Evolutionary conservation across 2,113 vertebrate genomes (phyloP).

Genomic region (Anoplopoma fimbria): DNA sequence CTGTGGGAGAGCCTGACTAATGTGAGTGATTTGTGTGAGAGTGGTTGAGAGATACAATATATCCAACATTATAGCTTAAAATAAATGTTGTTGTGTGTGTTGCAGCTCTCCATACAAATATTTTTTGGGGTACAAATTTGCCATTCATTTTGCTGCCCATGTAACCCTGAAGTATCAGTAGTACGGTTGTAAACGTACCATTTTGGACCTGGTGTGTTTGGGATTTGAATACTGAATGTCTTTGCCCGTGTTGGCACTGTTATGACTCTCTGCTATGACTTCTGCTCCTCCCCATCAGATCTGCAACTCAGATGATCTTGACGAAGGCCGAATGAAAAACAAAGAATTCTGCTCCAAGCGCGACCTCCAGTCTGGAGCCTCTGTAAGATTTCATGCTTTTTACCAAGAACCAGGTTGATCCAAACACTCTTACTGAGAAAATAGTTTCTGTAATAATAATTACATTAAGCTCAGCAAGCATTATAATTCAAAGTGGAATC

Average conservation of each 20-base stretch:
- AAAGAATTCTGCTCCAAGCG: conserved; percentile 85
- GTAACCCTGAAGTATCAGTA: neutral
- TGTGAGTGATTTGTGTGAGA: conserved; percentile 78
- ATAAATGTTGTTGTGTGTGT: neutral
- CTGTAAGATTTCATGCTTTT: conserved; percentile 76
- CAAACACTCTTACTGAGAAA: neutral
- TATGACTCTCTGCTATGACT: neutral
- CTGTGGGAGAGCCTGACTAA: conserved; percentile 90
- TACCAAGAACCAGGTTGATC: neutral
- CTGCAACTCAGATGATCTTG: conserved; percentile 80
- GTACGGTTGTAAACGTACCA: neutral
- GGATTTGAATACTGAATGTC: neutral
- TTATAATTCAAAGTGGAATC: neutral
- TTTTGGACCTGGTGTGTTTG: neutral
- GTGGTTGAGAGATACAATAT: neutral
- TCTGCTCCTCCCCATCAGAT: conserved; percentile 74
- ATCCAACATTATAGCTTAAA: neutral
- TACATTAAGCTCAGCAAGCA: neutral
- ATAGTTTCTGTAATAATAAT: neutral
- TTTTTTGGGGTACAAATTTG: neutral
- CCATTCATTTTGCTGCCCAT: neutral
- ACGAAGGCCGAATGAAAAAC: conserved; percentile 62
- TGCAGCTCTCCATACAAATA: neutral
- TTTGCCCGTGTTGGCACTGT: neutral
- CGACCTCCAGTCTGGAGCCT: conserved; percentile 64